Evolutionary conservation across 2,888 invertebrate species (phyloP).

Genomic region (Zygogramma bicolorata): DNA sequence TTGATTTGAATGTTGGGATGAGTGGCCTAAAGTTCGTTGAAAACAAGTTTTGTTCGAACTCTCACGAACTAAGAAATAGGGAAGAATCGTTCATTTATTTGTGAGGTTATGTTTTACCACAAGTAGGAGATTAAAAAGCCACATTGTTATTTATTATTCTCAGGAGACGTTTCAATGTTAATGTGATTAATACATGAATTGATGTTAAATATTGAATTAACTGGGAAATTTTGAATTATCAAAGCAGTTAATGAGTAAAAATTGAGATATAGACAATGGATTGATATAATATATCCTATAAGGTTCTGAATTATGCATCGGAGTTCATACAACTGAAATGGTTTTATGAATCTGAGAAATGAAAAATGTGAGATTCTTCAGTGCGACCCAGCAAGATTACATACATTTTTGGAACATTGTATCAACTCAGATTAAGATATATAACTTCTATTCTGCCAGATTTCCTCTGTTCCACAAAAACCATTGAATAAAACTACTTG

Average conservation of each 20-base stretch:
- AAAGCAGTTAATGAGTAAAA: conserved; percentile 10
- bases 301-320: not conserved
- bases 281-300: conserved; percentile 50
- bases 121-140: conserved; percentile 36
- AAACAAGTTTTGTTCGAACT: not conserved
- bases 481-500: too few species aligned
- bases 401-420: not conserved
- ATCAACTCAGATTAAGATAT: not conserved
- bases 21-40: not conserved
- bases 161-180: conserved; percentile 62
- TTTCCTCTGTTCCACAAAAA: not conserved
- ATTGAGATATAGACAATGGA: not conserved
- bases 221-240: conserved; percentile 11
- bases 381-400: too few species aligned
- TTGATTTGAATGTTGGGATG: not conserved
- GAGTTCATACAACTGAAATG: conserved; percentile 10
- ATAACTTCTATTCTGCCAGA: not conserved
- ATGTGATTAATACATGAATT: conserved; percentile 54
- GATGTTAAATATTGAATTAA: conserved; percentile 42
- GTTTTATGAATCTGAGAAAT: not conserved
- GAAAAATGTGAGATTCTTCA: too few species aligned
- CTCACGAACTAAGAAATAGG: not conserved
- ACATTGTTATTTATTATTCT: conserved; percentile 50
- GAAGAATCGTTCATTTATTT: not conserved
- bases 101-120: not conserved